These are phyloP conservation scores for roundworm (Caenorhabditis elegans) DNA, from an alignment of 1,140 invertebrate genomes.

Conservation along the genomic window WBcel235 BX284602.5:2724501-2725000, in stretches of 20 bases:
- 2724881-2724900: too few species aligned
- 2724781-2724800: constrained; percentile 65
- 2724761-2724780: constrained; percentile 69
- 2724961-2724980: too few species aligned
- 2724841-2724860: too few species aligned
- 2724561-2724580: constrained; percentile 57
- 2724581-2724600: constrained; percentile 48
- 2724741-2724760: constrained; percentile 85
- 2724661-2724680: constrained; percentile 66
- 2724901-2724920: too few species aligned
- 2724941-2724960: too few species aligned
- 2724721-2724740: constrained; percentile 75
- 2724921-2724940: too few species aligned
- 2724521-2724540: constrained; percentile 65
- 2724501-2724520: constrained; percentile 66
- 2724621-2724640: constrained; percentile 50
- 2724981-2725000: too few species aligned
- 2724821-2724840: too few species aligned
- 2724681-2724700: constrained; percentile 66
- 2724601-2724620: background rate
- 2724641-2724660: constrained; percentile 64
- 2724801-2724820: constrained; percentile 46
- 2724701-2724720: constrained; percentile 67
- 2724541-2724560: constrained; percentile 52
- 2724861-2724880: too few species aligned